Base-by-base conservation (phyloP, 2,888 invertebrate genomes). In the Habrosyne pyritoides region DNA sequence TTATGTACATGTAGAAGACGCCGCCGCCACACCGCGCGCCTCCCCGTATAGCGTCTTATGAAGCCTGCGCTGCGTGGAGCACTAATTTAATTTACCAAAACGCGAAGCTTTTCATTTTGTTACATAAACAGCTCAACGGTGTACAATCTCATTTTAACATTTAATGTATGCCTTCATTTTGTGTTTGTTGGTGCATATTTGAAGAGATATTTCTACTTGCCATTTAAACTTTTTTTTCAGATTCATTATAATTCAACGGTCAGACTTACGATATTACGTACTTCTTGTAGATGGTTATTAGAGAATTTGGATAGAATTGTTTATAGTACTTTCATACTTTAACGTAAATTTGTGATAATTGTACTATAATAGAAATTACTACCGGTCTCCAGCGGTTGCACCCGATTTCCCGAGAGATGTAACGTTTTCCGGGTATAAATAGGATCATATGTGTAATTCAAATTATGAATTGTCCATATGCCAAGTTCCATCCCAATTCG, bases 81-180 rank as follows among this genome's bases (percentile, higher is more conserved):
- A 67, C 75, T 79, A 82, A 83, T 80, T 83, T 77, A 79, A 83
- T 83, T 77, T 77, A 61, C 67, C 71, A 60, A 73, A 77, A 78
- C 74, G 71, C 74, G 62, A 65, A 75, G 73, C 70, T 75, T 71
- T 69, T 63, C 71, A 67, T 79, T 67, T 77, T 70, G 71, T 73
- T 77, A 69, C 66, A 65, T 73, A 75, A 77, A 77, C 73, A 66
- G 60, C 57, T 65, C 56, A 66, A 66, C 60, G 61, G 67, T 69
- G 69, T 70, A 72, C 69, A 74, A 79, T 73, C 69, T 73, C 65
- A 69, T 79, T 76, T 73, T 54, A 72, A 62, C 67, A 66, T 66
- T 66, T 75, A 64, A 71, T 69, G 64, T 64, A 64, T 61, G 59
- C 50, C n/a, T 48, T 48, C 64, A 63, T 63, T 47, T 33, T 58